Evolutionary conservation across 2,888 invertebrate species (phyloP), one percentile per base, ranked within the genome.

Genomic region (Notodonta ziczac): DNA sequence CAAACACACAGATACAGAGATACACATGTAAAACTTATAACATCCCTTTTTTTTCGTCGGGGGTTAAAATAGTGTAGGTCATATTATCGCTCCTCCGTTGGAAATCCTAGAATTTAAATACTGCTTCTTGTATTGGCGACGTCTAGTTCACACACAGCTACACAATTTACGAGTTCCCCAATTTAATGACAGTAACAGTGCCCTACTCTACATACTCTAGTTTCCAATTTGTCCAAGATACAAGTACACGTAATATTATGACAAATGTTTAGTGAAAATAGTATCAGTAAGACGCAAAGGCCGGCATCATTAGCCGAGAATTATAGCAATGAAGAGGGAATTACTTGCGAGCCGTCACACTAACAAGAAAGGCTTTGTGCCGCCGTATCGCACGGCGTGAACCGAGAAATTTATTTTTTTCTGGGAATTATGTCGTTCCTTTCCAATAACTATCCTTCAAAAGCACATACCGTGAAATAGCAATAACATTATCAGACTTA

Each of bases 271-370:
- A 0, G 52, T 52, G 13, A 13, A 52, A 52, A 67, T 62, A 58
- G 61, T 60, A 67, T 61, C 61, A 57, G 55, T 53, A 60, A 60
- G 57, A 56, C 48, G 54, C 56, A 61, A 62, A 63, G 60, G 67
- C 66, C 65, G 56, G 63, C 59, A 58, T 59, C 67, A 67, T 68
- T 72, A 72, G 59, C 58, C 40, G 39, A 55, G 59, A 61, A 67
- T 67, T 66, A 67, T 48, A 56, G 60, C 16, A 55, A 48, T 46
- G 62, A 60, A 59, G 59, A 61, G 58, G 46, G 58, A 57, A 58
- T 61, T 57, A 58, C 56, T 56, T 48, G 57, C 55, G 40, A 52
- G 42, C 53, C 57, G 60, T 46, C 39, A 56, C 59, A 59, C 60
- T 59, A 61, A 59, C 53, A 5, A 52, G 59, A 62, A 58, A 59